Conservation (phyloP, 2,888 invertebrate genomes). For the Trypoxylon attenuatum region DNA sequence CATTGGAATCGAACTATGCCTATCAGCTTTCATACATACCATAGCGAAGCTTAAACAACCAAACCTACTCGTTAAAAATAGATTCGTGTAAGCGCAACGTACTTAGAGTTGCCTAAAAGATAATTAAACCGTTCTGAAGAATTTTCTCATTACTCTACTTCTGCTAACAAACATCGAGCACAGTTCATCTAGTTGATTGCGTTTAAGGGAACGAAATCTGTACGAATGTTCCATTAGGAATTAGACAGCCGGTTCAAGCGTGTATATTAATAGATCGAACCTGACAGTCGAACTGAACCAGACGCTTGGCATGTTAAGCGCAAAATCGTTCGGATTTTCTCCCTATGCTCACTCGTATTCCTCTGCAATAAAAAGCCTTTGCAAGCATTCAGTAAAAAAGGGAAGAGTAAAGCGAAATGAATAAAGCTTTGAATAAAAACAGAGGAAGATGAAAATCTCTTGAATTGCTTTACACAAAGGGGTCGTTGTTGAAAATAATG, state of each 20-base stretch:
- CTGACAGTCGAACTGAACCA: conserved; percentile 69
- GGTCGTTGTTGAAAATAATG: not conserved
- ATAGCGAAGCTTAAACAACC: no score
- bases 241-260: conserved; percentile 52
- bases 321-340: conserved; percentile 34
- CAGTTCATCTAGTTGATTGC: not conserved
- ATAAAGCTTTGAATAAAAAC: not conserved
- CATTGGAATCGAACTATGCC: not conserved
- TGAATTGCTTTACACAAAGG: not conserved
- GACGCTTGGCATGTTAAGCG: conserved; percentile 52
- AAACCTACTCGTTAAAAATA: no score
- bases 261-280: conserved; percentile 69
- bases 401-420: no score
- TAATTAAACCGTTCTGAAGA: not conserved
- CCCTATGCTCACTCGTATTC: not conserved
- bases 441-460: not conserved
- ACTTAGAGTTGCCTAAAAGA: no score
- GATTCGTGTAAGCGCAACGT: no score
- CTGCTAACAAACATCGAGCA: no score
- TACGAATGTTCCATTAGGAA: conserved; percentile 58
- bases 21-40: not conserved
- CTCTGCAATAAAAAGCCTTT: no score
- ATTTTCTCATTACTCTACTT: no score
- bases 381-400: no score
- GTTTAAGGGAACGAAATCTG: conserved; percentile 41